Evolutionary conservation across 2,888 invertebrate species (phyloP), one percentile per base, ranked within the genome.

Genomic region (Aporophyla lueneburgensis): DNA sequence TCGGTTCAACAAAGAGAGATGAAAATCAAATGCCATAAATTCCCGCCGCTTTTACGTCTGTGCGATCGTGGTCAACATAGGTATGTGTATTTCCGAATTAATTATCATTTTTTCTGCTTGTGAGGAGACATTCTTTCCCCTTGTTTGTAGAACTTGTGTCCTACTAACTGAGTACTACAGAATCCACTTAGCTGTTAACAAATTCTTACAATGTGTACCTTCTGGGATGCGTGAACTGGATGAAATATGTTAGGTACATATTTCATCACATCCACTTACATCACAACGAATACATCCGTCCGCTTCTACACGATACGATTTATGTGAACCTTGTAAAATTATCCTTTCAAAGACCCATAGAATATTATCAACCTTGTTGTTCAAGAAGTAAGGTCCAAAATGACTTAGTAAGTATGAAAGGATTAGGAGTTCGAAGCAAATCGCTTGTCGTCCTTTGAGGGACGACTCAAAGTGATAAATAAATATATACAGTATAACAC

Each of bases 221-320:
- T 54, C 5, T 24, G n/a, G 21, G 59, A 46, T 46, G 24, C 10
- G 54, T 61, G 86, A 87, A 86, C 90, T 88, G 89, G 80, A 91
- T 90, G 89, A 92, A 93, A 68, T 59, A 76, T 91, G 91, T n/a
- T n/a, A n/a, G n/a, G n/a, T 91, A 92, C 93, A 92, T 91, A 92
- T n/a, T n/a, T n/a, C n/a, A n/a, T n/a, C 93, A 93, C 89, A 89
- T 87, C 88, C 88, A 85, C 87, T 89, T 89, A 86, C 83, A 86
- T 85, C 86, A 85, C 89, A 92, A 93, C 91, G 88, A 91, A 92
- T 89, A 90, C 90, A 92, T 94, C 93, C 93, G 92, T 92, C 90
- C 89, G 89, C 89, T 90, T 87, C 85, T 89, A 88, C 93, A 87
- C 89, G 90, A 92, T 91, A 86, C 88, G 90, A 92, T 92, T 93